Evolutionary conservation across 92 coral and sea anemone genomes (phyloP), one percentile per base, ranked within the genome.

Genomic region (Blastomussa wellsi): DNA sequence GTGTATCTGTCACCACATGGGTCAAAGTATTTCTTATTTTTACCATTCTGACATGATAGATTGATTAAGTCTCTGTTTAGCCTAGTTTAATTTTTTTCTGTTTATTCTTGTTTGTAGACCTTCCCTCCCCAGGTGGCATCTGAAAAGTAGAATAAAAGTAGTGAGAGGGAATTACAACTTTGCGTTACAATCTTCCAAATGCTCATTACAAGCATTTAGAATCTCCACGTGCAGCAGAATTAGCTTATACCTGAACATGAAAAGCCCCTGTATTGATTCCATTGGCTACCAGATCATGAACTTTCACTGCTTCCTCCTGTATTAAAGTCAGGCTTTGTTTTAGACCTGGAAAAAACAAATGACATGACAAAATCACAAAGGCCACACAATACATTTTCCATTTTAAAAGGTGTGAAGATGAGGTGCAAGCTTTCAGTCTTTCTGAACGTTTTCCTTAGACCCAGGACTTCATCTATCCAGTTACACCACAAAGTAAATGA

Each of bases 51-150:
- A 44, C 12, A 13, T 44, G 49, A 14, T 72, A 24, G 65, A 24
- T 24, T 57, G 0, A 13, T 28, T 35, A 62, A 2, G 68, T 62
- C 15, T 72, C 2, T 31, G 39, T 59, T 89, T 79, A 89, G 33
- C 82, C 84, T 79, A 89, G 52, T 84, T 89, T 89, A 15, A 89
- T 79, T 80, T 89, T 89, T 74, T 89, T 89, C 65, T 68, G 80
- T 78, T 72, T 47, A 35, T 78, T 79, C 16, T 28, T 48, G 19
- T 33, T 74, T 84, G 72, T n/a, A 35, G 70, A 82, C 26, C 49
- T 53, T 15, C 35, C 17, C n/a, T 82, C 77, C 14, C 9, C 65
- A 68, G 70, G 7, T 71, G 68, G 44, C 31, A n/a, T 70, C 86
- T 82, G 67, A 36, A 72, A 53, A 44, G 15, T 0, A 32, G 24